phyloP scores from a whole-genome alignment of 1,140 invertebrate genomes.

The Sarcophaga bullata region DNA sequence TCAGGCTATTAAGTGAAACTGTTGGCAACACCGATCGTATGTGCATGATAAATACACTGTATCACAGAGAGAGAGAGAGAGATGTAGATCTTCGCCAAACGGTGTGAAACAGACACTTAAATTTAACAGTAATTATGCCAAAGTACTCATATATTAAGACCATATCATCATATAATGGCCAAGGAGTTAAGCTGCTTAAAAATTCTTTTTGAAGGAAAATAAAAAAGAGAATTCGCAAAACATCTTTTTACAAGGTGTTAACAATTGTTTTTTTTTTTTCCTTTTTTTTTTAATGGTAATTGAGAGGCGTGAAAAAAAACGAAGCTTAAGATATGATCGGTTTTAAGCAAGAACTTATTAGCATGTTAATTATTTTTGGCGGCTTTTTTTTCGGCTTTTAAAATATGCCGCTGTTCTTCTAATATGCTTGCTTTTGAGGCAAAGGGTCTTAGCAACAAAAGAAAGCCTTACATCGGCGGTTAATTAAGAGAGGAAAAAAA shows the following conservation, averaged over 20 bases:
- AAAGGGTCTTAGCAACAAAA: not conserved
- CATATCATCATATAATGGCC: not conserved
- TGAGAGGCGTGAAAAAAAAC: too few species aligned
- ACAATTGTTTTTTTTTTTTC: not conserved
- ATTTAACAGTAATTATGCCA: slow-evolving; percentile 1
- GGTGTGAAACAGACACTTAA: not conserved
- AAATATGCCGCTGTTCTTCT: not conserved
- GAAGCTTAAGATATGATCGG: not conserved
- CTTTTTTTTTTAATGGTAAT: too few species aligned
- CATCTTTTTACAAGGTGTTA: not conserved
- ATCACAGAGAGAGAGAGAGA: too few species aligned
- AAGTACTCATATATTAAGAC: not conserved
- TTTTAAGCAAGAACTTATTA: not conserved
- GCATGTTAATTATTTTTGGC: slow-evolving; percentile 15
- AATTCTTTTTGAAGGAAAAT: not conserved
- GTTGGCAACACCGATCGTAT: too few species aligned
- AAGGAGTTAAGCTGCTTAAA: not conserved
- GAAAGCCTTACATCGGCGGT: not conserved
- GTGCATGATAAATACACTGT: too few species aligned
- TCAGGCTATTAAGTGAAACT: not conserved
- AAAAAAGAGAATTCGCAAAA: too few species aligned
- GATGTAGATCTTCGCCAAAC: not conserved
- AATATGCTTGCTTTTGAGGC: not conserved
- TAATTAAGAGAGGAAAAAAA: too few species aligned
- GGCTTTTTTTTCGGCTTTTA: not conserved